Percentiles rank a stretch among this genome's conserved stretches.
These are phyloP conservation scores for Diplosoma virens DNA, from an alignment of 23 tunicate species.

Conservation along the genomic window DNA sequence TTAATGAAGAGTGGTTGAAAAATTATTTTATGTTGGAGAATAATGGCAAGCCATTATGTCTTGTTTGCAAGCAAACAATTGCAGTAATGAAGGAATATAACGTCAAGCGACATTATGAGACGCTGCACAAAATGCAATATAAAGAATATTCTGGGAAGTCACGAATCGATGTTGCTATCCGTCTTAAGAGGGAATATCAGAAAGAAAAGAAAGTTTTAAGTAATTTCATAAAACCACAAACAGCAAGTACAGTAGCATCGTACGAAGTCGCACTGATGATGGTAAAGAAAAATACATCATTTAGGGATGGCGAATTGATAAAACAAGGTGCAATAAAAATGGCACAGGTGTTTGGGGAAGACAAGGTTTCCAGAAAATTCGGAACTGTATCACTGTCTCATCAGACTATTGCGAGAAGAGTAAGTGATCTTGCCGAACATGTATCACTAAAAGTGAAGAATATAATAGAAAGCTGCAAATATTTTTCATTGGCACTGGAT, in stretches of 20 bases:
- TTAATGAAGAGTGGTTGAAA: conserved; percentile 25
- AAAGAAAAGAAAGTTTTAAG: conserved; percentile 25
- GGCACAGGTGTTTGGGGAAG: conserved; percentile 57
- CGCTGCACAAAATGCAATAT: conserved; percentile 56
- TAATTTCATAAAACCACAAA: conserved; percentile 45
- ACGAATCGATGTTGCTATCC: conserved; percentile 60
- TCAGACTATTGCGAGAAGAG: conserved; percentile 52
- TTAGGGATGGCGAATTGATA: conserved; percentile 53
- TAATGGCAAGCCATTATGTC: conserved; percentile 37
- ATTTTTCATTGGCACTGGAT: conserved; percentile 59
- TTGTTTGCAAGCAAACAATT: conserved; percentile 57
- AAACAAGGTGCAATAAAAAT: conserved; percentile 50
- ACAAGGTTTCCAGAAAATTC: conserved; percentile 46
- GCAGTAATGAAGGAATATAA: conserved; percentile 64
- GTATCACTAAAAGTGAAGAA: conserved; percentile 39
- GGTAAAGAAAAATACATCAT: conserved; percentile 32
- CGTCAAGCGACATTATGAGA: conserved; percentile 64
- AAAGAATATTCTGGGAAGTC: conserved; percentile 42
- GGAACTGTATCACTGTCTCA: conserved; percentile 52
- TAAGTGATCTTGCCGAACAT: conserved; percentile 24
- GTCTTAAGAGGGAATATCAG: conserved; percentile 40
- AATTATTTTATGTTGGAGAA: conserved; percentile 45
- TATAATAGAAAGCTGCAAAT: conserved; percentile 48
- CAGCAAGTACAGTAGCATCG: conserved; percentile 47
- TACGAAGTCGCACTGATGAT: conserved; percentile 32